A percentile compares a stretch with the other conserved stretches of the same genome.
These are phyloP conservation scores for Lithodes maja DNA, from an alignment of 2,888 invertebrate genomes.

Conservation along the genomic window DNA sequence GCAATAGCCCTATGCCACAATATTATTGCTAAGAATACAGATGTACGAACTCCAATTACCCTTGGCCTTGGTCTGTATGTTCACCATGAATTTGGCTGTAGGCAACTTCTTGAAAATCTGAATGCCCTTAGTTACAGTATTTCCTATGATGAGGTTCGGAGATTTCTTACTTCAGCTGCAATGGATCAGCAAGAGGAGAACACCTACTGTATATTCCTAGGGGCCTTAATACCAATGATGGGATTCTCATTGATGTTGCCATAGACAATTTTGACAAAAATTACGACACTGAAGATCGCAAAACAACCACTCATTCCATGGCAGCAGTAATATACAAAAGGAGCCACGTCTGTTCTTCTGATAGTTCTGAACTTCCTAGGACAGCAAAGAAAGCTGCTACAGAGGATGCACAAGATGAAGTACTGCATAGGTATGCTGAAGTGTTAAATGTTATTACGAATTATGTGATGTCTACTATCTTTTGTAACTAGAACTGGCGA, in stretches of 20 bases:
- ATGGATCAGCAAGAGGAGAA: constrained; percentile 11
- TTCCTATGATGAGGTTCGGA: constrained; percentile 6
- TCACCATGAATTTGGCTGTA: constrained; percentile 18
- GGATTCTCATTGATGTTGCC: not conserved
- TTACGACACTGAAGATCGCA: not conserved
- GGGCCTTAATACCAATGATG: constrained; percentile 4
- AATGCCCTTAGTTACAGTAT: not conserved
- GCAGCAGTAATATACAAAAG: not conserved
- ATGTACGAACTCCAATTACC: constrained; percentile 13
- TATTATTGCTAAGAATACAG: constrained; percentile 7
- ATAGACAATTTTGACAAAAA: not conserved
- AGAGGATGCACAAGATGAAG: not conserved
- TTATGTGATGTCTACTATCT: not conserved
- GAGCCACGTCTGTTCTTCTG: not conserved
- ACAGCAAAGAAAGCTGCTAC: not conserved
- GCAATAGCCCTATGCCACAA: constrained; percentile 19
- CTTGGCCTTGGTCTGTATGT: constrained; percentile 17
- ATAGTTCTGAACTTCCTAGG: not conserved
- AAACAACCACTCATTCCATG: not conserved
- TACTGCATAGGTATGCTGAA: not conserved
- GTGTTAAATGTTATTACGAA: not conserved
- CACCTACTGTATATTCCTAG: not conserved
- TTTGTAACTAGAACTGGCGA: not conserved
- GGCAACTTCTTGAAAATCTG: constrained; percentile 15
- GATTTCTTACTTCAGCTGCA: not conserved